Conservation (phyloP, 2,888 invertebrate genomes). For the Lepidocyrtinus sp. region DNA sequence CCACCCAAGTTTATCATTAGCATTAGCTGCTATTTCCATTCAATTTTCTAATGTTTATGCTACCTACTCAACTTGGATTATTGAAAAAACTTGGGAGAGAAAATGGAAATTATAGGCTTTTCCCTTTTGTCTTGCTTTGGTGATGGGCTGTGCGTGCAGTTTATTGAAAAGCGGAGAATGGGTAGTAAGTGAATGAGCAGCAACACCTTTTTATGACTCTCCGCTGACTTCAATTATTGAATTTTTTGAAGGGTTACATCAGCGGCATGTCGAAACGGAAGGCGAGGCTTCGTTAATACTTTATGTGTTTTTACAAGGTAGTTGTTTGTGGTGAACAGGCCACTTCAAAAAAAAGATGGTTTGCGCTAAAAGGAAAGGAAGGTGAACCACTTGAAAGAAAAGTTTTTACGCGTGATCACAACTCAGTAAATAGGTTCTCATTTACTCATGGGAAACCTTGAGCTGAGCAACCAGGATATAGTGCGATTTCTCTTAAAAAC, state of each 20-base stretch:
- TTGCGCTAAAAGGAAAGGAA: not conserved
- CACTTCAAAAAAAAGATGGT: not conserved
- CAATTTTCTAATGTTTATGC: constrained; percentile 7
- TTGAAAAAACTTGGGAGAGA: constrained; percentile 4
- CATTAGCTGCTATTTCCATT: not conserved
- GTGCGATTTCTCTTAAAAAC: no score
- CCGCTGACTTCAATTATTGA: constrained; percentile 38
- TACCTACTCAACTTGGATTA: not conserved
- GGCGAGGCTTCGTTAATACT: constrained; percentile 37
- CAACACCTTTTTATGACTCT: constrained; percentile 42
- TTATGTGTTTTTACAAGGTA: constrained; percentile 31
- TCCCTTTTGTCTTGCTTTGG: not conserved
- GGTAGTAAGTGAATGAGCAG: constrained; percentile 18
- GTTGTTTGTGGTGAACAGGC: not conserved
- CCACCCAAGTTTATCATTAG: not conserved
- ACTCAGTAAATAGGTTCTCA: no score
- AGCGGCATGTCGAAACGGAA: no score
- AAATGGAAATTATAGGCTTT: not conserved
- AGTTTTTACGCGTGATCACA: no score
- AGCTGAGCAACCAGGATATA: no score
- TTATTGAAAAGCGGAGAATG: constrained; percentile 35
- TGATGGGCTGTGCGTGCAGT: constrained; percentile 34
- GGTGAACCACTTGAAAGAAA: not conserved
- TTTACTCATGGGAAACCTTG: no score
- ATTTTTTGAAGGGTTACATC: constrained; percentile 30